A percentile compares a stretch with the other conserved stretches of the same genome.
These are phyloP conservation scores for Prorops nasuta DNA, from an alignment of 1,140 invertebrate species.

Conservation along the genomic window DNA sequence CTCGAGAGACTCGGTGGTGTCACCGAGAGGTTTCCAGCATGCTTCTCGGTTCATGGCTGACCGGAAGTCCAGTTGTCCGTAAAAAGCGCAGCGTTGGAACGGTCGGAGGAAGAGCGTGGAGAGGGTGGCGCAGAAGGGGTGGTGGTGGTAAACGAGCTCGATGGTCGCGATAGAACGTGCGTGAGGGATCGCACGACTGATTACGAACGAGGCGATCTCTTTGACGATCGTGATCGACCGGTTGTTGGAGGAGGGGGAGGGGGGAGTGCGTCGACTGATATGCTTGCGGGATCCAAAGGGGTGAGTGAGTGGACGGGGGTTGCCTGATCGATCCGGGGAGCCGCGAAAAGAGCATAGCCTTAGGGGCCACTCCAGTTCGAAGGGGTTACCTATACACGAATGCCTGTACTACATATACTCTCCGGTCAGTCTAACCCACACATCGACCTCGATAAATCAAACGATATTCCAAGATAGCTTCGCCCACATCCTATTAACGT, in stretches of 20 bases:
- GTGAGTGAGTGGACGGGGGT: constrained; percentile 3
- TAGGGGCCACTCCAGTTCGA: constrained; percentile 27
- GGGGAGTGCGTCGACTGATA: background rate
- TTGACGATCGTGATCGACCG: constrained; percentile 39
- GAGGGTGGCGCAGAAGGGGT: too few relatives aligned
- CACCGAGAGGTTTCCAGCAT: too few relatives aligned
- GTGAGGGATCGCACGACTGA: constrained; percentile 40
- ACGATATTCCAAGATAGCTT: constrained; percentile 24
- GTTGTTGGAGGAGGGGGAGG: constrained; percentile 20
- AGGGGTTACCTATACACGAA: too few relatives aligned
- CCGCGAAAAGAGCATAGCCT: constrained; percentile 38
- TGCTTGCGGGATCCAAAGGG: too few relatives aligned
- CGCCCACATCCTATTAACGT: too few relatives aligned
- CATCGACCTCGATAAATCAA: constrained; percentile 34
- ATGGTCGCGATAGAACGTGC: constrained; percentile 38
- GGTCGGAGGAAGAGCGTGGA: too few relatives aligned
- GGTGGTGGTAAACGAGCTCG: constrained; percentile 38
- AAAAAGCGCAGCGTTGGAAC: too few relatives aligned
- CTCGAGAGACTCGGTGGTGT: too few relatives aligned
- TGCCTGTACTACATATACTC: too few relatives aligned
- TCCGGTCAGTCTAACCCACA: too few relatives aligned
- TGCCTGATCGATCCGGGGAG: constrained; percentile 29
- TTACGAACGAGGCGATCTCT: constrained; percentile 38
- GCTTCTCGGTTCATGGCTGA: too few relatives aligned
- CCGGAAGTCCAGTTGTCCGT: too few relatives aligned